Base-by-base conservation (phyloP, 92 coral and sea anemone species). In the Porites cylindrica region DNA sequence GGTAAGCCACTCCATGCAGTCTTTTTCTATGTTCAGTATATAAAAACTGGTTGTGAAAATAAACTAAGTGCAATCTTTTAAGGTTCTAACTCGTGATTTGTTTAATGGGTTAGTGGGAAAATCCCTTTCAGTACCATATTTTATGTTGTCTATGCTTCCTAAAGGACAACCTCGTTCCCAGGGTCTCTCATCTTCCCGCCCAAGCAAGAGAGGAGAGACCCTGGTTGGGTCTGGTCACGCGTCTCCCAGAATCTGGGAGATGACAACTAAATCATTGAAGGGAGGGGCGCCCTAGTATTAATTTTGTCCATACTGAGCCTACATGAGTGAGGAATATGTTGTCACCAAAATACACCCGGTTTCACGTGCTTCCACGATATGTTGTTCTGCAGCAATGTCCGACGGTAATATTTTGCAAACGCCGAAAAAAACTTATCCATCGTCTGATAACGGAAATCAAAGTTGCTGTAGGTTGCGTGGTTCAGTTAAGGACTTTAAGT, bases 231-330 rank as follows among this genome's bases (percentile, higher is more conserved):
- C 29, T 26, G 29, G 29, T 26, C 83, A 78, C 72, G 72, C 56
- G 83, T 78, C 83, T 78, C 70, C 83, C 53, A 78, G 83, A 62
- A 61, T 78, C 83, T 79, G 53, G 83, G 51, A 78, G 82, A 78
- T 78, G 64, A 78, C 82, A 80, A 66, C 16, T 61, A 70, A 63
- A n/a, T 52, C 51, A 69, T 38, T 80, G 72, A 26, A 80, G 84
- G 74, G 54, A 80, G 70, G 74, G 84, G 84, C 21, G 52, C 12
- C 24, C 84, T 64, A 80, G 75, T 38, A 47, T 10, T 17, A 23
- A 60, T 66, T 79, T 79, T 79, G 83, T 79, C 72, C 20, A 23
- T 61, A 79, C 83, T 80, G 7, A 65, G 21, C 84, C 61, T 17
- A 80, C 59, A 63, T 38, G 62, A 72, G 84, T 72, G 72, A 2